Conservation (phyloP, 2,888 invertebrate genomes). For the Chydorus sphaericus region DNA sequence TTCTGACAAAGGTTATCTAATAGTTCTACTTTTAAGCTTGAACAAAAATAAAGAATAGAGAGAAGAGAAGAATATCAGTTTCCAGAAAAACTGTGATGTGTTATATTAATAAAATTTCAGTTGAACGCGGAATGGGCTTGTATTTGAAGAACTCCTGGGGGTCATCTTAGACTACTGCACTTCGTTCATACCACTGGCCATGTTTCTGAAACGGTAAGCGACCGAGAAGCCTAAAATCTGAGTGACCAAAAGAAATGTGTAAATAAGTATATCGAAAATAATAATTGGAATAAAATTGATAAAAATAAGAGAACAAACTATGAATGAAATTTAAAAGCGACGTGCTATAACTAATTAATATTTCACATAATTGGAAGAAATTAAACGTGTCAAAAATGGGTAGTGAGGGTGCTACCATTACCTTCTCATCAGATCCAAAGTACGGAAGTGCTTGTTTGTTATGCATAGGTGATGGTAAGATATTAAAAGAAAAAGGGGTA, state of each 20-base stretch:
- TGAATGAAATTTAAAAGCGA: too few relatives aligned
- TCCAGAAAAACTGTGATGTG: too few relatives aligned
- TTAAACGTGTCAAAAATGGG: too few relatives aligned
- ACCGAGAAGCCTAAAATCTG: constrained; percentile 70
- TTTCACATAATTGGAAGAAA: too few relatives aligned
- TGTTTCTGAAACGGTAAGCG: constrained; percentile 61
- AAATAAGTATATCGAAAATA: constrained; percentile 13
- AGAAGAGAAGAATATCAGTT: too few relatives aligned
- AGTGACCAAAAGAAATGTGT: constrained; percentile 28
- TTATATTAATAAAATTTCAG: neutral
- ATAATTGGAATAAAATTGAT: constrained; percentile 11
- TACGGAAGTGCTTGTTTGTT: neutral
- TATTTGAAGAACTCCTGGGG: too few relatives aligned
- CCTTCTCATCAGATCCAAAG: constrained; percentile 1
- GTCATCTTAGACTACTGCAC: neutral
- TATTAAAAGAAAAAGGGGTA: neutral
- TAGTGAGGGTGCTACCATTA: constrained; percentile 1
- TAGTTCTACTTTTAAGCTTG: too few relatives aligned
- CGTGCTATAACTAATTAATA: too few relatives aligned
- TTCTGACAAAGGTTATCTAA: too few relatives aligned
- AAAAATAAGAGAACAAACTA: constrained; percentile 14
- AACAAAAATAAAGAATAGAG: neutral
- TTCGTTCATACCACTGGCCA: constrained; percentile 13
- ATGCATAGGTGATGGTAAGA: constrained; percentile 3
- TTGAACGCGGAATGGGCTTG: neutral